These are phyloP conservation scores for Stictonetta naevosa DNA, from an alignment of 2,113 vertebrate genomes.

Conservation along the genomic window DNA sequence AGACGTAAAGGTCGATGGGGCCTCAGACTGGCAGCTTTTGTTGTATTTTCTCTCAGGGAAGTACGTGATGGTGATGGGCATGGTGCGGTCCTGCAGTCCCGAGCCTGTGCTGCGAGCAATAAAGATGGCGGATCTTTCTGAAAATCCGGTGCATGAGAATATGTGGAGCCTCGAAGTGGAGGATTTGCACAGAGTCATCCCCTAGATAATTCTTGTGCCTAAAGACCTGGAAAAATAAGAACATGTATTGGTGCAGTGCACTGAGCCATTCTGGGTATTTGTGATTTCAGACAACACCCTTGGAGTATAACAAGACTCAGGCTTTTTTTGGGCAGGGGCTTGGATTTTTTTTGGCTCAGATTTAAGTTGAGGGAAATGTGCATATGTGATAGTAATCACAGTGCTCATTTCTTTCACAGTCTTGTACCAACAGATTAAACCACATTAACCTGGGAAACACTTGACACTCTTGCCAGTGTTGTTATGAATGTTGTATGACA, in stretches of 20 bases:
- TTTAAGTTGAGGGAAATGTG: neutral
- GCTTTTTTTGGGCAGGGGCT: too few relatives aligned
- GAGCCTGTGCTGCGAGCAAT: conserved; percentile 89
- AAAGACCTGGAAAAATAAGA: neutral
- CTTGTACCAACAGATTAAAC: neutral
- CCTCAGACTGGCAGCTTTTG: neutral
- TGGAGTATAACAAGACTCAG: neutral
- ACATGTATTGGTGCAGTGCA: neutral
- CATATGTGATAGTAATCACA: neutral
- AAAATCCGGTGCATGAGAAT: conserved; percentile 79
- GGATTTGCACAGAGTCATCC: conserved; percentile 85
- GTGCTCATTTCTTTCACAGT: neutral
- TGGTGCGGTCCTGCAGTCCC: conserved; percentile 81
- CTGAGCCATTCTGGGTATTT: neutral
- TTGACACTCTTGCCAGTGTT: neutral
- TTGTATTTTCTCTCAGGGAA: conserved; percentile 79
- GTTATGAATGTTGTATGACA: neutral
- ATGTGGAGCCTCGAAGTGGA: conserved; percentile 94
- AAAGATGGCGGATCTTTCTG: conserved; percentile 92
- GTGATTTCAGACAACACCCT: neutral
- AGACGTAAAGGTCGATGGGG: neutral
- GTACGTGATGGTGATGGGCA: conserved; percentile 96
- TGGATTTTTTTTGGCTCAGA: neutral
- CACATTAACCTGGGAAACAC: neutral
- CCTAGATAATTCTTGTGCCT: conserved; percentile 42